A percentile compares a stretch with the other conserved stretches of the same genome.
Evolutionary conservation across 2,888 invertebrate genomes (phyloP).

Genomic region (Molorchus minor): DNA sequence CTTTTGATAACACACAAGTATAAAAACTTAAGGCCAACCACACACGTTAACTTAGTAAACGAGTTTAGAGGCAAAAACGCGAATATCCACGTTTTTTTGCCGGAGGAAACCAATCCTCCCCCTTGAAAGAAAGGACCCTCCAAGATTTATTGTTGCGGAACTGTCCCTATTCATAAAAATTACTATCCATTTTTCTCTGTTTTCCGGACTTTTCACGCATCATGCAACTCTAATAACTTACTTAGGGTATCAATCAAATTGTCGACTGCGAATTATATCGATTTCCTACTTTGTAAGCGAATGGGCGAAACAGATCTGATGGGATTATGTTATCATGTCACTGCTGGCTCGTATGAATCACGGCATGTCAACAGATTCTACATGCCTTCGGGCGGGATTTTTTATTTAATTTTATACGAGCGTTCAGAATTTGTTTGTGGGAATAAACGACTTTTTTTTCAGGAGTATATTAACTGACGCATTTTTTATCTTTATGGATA

Average conservation of each 20-base stretch:
- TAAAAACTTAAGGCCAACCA: too few relatives aligned
- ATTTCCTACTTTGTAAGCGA: background rate
- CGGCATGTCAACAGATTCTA: too few relatives aligned
- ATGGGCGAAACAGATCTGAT: background rate
- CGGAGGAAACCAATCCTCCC: slow-evolving; percentile 2
- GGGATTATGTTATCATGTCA: background rate
- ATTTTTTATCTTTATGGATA: too few relatives aligned
- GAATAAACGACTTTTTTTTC: too few relatives aligned
- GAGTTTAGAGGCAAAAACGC: too few relatives aligned
- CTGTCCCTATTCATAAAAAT: slow-evolving; percentile 23
- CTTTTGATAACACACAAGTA: too few relatives aligned
- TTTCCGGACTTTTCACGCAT: slow-evolving; percentile 25
- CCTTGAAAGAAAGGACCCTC: background rate
- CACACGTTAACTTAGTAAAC: too few relatives aligned
- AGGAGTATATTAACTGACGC: too few relatives aligned
- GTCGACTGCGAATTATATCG: slow-evolving; percentile 13
- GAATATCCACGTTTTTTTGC: background rate
- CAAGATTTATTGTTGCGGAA: slow-evolving; percentile 23
- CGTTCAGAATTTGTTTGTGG: too few relatives aligned
- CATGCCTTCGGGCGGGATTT: too few relatives aligned
- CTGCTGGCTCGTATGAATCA: background rate
- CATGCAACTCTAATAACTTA: slow-evolving; percentile 19
- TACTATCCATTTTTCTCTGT: slow-evolving; percentile 23
- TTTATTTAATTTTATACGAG: too few relatives aligned
- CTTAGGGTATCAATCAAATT: slow-evolving; percentile 15